Evolutionary conservation across 2,797 vertebrate genomes (phyloP).

Genomic region (Oryzias sinensis): DNA sequence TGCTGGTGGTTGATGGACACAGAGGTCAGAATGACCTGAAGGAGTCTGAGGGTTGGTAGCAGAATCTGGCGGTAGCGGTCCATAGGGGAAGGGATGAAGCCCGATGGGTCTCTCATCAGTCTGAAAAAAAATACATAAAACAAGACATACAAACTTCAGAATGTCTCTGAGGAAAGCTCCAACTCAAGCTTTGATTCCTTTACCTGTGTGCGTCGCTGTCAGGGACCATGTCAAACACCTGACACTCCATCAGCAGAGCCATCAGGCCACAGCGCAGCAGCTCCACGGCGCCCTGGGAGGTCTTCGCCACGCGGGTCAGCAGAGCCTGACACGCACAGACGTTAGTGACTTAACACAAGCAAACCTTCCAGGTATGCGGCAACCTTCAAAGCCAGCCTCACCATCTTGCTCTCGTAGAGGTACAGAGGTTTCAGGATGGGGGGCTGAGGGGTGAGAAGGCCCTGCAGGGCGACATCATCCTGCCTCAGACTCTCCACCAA

Average conservation of each 20-base stretch:
- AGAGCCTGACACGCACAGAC: slow-evolving; percentile 80
- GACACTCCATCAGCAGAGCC: slow-evolving; percentile 89
- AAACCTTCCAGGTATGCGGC: no score
- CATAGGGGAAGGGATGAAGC: slow-evolving; percentile 92
- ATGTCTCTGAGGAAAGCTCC: not conserved
- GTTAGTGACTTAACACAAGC: no score
- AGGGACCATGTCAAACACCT: slow-evolving; percentile 95
- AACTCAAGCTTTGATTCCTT: no score
- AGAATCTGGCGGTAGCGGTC: slow-evolving; percentile 95
- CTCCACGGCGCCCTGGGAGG: slow-evolving; percentile 88
- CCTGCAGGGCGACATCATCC: slow-evolving; percentile 89
- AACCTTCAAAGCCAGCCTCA: slow-evolving; percentile 54
- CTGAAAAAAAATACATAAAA: slow-evolving; percentile 60
- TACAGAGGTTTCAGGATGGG: slow-evolving; percentile 95
- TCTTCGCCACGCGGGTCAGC: slow-evolving; percentile 93
- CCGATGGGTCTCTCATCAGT: slow-evolving; percentile 86
- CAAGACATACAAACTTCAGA: not conserved
- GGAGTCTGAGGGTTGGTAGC: slow-evolving; percentile 88
- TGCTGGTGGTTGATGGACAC: slow-evolving; percentile 91
- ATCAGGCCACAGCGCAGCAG: slow-evolving; percentile 92
- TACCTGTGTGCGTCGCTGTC: slow-evolving; percentile 90
- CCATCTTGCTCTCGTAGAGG: slow-evolving; percentile 98
- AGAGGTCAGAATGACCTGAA: slow-evolving; percentile 94
- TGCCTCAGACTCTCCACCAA: slow-evolving; percentile 93
- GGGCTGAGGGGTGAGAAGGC: slow-evolving; percentile 89